These are phyloP conservation scores for Corythoichthys haematopterus DNA, from an alignment of 2,113 vertebrate genomes.

Conservation along the genomic window DNA sequence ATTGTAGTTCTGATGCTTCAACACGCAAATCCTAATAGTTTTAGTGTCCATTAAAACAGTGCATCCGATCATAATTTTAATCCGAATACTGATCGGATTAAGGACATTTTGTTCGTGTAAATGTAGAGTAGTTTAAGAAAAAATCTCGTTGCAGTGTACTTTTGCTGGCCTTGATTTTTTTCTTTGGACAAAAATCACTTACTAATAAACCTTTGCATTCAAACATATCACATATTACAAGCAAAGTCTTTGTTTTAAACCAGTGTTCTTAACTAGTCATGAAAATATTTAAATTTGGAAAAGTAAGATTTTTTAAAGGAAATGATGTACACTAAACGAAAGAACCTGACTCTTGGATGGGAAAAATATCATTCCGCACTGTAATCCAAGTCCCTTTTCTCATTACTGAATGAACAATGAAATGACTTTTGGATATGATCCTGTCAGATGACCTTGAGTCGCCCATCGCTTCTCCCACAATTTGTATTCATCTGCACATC, in stretches of 20 bases:
- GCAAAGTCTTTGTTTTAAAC: neutral
- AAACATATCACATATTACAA: slow-evolving; percentile 21
- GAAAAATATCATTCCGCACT: slow-evolving; percentile 19
- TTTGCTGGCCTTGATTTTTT: too few species aligned
- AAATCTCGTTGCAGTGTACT: too few species aligned
- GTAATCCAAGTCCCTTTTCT: slow-evolving; percentile 40
- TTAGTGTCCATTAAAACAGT: too few species aligned
- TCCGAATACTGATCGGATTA: too few species aligned
- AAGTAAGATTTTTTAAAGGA: neutral
- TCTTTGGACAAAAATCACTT: too few species aligned
- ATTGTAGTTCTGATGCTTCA: too few species aligned
- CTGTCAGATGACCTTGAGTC: slow-evolving; percentile 55
- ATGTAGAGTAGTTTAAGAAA: too few species aligned
- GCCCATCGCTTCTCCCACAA: slow-evolving; percentile 19
- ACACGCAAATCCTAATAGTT: too few species aligned
- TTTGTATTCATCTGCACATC: slow-evolving; percentile 52
- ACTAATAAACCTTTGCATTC: slow-evolving; percentile 16
- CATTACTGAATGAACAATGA: slow-evolving; percentile 60
- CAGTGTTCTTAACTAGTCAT: too few species aligned
- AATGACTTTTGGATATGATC: slow-evolving; percentile 46
- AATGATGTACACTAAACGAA: neutral
- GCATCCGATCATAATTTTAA: too few species aligned
- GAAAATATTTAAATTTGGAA: too few species aligned
- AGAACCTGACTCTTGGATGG: slow-evolving; percentile 13
- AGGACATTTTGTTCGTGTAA: too few species aligned